Conservation (phyloP, 2,797 vertebrate species). For the Mallotus villosus region DNA sequence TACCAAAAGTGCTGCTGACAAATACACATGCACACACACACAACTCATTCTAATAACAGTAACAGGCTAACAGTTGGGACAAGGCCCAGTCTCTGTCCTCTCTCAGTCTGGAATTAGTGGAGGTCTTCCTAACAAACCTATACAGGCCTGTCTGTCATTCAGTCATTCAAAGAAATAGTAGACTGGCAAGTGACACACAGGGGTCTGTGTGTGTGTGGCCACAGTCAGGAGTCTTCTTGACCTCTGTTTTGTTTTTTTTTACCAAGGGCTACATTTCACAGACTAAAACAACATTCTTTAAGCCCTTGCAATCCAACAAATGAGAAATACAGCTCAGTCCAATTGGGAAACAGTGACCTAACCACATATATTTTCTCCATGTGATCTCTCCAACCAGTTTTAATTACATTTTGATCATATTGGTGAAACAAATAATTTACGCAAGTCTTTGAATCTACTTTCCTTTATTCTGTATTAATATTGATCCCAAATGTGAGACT, state of each 20-base stretch:
- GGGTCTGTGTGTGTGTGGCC: background rate
- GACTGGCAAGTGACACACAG: too few species aligned
- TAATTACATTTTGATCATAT: too few species aligned
- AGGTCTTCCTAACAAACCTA: slow-evolving; percentile 23
- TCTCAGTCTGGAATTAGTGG: slow-evolving; percentile 30
- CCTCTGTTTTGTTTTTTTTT: background rate
- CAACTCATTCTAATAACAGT: background rate
- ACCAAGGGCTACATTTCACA: too few species aligned
- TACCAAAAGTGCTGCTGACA: background rate
- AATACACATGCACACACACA: slow-evolving; percentile 17
- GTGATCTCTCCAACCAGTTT: too few species aligned
- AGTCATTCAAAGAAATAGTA: slow-evolving; percentile 2
- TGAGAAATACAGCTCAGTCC: background rate
- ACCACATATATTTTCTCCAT: background rate
- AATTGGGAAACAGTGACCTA: background rate
- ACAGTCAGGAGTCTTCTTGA: background rate
- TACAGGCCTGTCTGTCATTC: slow-evolving; percentile 20
- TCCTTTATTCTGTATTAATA: too few species aligned
- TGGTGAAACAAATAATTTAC: too few species aligned
- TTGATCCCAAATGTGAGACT: too few species aligned
- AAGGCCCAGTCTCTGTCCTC: slow-evolving; percentile 33
- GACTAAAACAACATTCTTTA: slow-evolving; percentile 1
- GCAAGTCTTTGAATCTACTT: too few species aligned
- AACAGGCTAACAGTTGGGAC: slow-evolving; percentile 30
- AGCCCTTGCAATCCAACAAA: slow-evolving; percentile 13